Evolutionary conservation across 2,888 invertebrate species (phyloP), one percentile per base, ranked within the genome.

Genomic region (Steinernema scapterisci): DNA sequence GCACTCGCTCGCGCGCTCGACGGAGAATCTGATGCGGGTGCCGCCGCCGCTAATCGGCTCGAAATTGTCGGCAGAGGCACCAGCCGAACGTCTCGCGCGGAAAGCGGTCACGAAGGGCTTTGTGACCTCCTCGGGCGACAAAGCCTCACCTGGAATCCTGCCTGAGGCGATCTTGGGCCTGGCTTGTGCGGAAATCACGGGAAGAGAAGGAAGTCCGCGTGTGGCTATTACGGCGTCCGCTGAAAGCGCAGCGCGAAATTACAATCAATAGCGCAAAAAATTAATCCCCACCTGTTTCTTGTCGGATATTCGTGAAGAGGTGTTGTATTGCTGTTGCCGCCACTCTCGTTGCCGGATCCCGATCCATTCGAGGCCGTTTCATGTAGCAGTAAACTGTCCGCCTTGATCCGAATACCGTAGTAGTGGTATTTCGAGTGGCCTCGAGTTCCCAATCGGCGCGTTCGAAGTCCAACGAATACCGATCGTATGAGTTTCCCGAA

Each of bases 401-500:
- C 75, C 52, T 83, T 82, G 54, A 82, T 77, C 45, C 97, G 91
- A 82, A 99, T 97, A n/a, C 99, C 99, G 90, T 99, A 97, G 90
- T 99, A 99, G 90, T 99, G 99, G 89, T 99, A 99, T 76, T 87
- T 87, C 9, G 85, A 85, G 77, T 87, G 86, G n/a, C 87, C 87
- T 21, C 87, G 92, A 1, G 97, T 99, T 79, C 99, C 99, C 63
- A 99, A 91, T 73, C 99, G 91, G 82, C 95, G 90, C 19, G 99
- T 99, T 79, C 96, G 91, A 85, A 99, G 91, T 21, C 97, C 97
- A 83, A 96, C 91, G 90, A 99, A 99, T 78, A 99, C 97, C 1
- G 97, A 96, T 77, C 99, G 92, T 87, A 99, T 99, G 52, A 99
- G 91, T 90, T 99, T 99, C 78, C 99, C 99, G 90, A 99, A 99